These are phyloP conservation scores for Discoglossus pictus DNA, from an alignment of 2,797 vertebrate species.

Conservation along the genomic window DNA sequence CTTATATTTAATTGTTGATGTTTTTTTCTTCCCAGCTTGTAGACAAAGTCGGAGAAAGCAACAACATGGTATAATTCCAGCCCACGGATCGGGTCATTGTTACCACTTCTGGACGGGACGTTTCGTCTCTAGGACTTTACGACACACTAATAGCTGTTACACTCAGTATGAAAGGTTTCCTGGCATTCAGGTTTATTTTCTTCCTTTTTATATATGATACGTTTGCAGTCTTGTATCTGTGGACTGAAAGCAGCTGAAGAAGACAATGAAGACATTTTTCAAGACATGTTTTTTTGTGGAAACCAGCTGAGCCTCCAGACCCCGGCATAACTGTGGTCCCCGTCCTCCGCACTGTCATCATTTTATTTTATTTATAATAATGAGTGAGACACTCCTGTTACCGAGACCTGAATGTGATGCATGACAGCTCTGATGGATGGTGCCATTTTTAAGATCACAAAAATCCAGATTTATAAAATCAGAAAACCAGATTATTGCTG, in stretches of 20 bases:
- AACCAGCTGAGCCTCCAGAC: constrained; percentile 51
- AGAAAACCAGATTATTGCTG: constrained; percentile 53
- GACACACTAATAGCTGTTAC: constrained; percentile 68
- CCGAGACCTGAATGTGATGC: constrained; percentile 54
- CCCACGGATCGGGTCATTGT: too few species aligned
- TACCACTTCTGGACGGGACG: neutral
- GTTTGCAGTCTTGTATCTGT: neutral
- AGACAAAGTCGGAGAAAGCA: constrained; percentile 93
- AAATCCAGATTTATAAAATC: constrained; percentile 7
- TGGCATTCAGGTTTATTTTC: too few species aligned
- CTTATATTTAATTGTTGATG: constrained; percentile 25
- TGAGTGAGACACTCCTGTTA: constrained; percentile 43
- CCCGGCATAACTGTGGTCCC: constrained; percentile 56
- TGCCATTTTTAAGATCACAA: constrained; percentile 54
- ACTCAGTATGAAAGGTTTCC: constrained; percentile 55
- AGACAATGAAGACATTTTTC: constrained; percentile 30
- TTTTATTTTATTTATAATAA: constrained; percentile 62
- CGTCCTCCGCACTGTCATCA: constrained; percentile 54
- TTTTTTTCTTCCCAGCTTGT: constrained; percentile 78
- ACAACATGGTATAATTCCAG: constrained; percentile 91
- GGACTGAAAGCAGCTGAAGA: neutral
- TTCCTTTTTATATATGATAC: neutral
- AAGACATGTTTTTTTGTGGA: constrained; percentile 57
- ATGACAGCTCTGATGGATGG: constrained; percentile 62
- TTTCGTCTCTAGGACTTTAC: neutral